Evolutionary conservation across 92 coral and sea anemone species (phyloP).

Genomic region (Palythoa heliodiscus): DNA sequence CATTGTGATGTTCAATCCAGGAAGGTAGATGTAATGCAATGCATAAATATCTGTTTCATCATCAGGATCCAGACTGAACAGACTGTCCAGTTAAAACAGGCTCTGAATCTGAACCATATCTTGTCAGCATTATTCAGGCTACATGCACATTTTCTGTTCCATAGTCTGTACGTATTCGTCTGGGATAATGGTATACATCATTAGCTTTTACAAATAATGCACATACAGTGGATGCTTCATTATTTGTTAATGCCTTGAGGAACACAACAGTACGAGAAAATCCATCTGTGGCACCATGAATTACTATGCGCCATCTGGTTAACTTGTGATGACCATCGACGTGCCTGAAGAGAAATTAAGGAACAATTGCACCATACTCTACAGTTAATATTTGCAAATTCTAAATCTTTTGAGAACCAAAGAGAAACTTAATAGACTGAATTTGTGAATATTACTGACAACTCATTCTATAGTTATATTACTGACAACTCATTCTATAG

Average conservation of each 20-base stretch:
- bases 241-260: conserved; percentile 28
- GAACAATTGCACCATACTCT: conserved; percentile 9
- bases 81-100: conserved; percentile 45
- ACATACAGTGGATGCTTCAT: conserved; percentile 3
- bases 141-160: conserved; percentile 12
- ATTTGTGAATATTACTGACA: conserved; percentile 13
- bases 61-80: conserved; percentile 51
- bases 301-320: conserved; percentile 39
- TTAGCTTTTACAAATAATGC: not conserved
- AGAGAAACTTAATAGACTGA: conserved; percentile 16
- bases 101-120: not conserved
- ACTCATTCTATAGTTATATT: not conserved
- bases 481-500: too few species aligned
- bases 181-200: not conserved
- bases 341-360: conserved; percentile 43
- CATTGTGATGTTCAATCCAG: conserved; percentile 34
- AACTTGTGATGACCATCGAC: conserved; percentile 46
- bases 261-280: conserved; percentile 39
- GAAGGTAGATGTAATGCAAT: conserved; percentile 49
- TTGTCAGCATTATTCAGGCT: conserved; percentile 10
- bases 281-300: conserved; percentile 53
- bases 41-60: conserved; percentile 65
- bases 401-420: conserved; percentile 17
- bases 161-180: not conserved
- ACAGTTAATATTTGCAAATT: conserved; percentile 2